Percentiles rank a stretch among this genome's conserved stretches.
These are phyloP conservation scores for Phortica okadai DNA, from an alignment of 2,888 invertebrate genomes.

Conservation along the genomic window DNA sequence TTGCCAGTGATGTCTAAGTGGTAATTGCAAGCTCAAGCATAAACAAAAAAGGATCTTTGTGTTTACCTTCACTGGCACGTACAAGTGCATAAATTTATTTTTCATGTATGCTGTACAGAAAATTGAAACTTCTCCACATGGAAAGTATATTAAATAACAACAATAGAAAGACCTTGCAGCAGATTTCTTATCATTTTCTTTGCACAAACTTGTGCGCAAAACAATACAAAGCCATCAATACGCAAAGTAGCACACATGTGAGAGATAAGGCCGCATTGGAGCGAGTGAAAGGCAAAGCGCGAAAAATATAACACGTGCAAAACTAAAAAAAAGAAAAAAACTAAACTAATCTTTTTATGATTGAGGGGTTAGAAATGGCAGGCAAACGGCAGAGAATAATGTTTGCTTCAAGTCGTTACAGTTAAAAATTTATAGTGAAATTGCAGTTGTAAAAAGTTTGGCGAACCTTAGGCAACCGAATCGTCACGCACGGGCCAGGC, in stretches of 20 bases:
- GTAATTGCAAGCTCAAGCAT: too few species aligned
- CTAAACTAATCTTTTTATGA: background rate
- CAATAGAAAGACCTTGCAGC: background rate
- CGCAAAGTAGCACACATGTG: background rate
- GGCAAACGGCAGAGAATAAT: background rate
- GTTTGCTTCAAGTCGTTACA: background rate
- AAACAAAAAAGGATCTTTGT: too few species aligned
- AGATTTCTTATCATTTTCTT: background rate
- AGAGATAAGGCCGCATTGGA: too few species aligned
- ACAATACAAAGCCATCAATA: background rate
- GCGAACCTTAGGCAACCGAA: constrained; percentile 7
- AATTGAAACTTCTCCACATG: background rate
- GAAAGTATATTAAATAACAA: background rate
- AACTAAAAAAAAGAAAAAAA: too few species aligned
- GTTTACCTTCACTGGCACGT: too few species aligned
- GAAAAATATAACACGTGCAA: too few species aligned
- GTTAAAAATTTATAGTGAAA: background rate
- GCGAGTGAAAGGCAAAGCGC: too few species aligned
- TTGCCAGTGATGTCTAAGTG: too few species aligned
- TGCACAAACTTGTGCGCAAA: background rate
- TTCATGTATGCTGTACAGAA: background rate
- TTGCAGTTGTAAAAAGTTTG: constrained; percentile 17
- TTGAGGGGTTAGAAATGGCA: too few species aligned
- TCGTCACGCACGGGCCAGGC: background rate
- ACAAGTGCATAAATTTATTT: background rate